Evolutionary conservation across 2,113 vertebrate genomes (phyloP).

Genomic region (Rafetus swinhoei): DNA sequence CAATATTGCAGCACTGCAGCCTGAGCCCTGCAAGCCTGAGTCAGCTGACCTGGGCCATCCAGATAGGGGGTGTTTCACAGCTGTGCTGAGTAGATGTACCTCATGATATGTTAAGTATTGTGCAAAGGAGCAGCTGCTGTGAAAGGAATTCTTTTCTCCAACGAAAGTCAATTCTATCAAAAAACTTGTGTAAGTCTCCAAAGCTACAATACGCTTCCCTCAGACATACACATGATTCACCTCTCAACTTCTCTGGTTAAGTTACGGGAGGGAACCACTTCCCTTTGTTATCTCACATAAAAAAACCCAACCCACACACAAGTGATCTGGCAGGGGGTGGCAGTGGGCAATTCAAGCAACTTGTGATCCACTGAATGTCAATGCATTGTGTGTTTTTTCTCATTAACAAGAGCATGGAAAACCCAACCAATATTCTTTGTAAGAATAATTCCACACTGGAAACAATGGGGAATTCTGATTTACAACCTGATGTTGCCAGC

Average conservation of each 20-base stretch:
- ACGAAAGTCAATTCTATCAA: not conserved
- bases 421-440: not conserved
- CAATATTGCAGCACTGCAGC: not conserved
- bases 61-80: not conserved
- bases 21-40: too few relatives aligned
- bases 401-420: not conserved
- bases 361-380: not conserved
- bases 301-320: rapidly evolving
- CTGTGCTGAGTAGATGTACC: not conserved
- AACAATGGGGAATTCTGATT: not conserved
- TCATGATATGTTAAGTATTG: not conserved
- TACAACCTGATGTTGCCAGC: not conserved
- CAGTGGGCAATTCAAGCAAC: too few relatives aligned
- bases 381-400: not conserved
- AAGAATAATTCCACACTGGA: not conserved
- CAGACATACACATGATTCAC: not conserved
- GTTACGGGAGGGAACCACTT: not conserved
- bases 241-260: not conserved
- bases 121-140: not conserved
- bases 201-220: not conserved
- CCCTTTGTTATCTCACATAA: not conserved
- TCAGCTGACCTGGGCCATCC: not conserved
- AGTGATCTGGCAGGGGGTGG: not conserved
- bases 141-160: not conserved
- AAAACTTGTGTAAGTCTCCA: not conserved